Conservation (phyloP, 2,888 invertebrate genomes). For the Resseliella maxima region DNA sequence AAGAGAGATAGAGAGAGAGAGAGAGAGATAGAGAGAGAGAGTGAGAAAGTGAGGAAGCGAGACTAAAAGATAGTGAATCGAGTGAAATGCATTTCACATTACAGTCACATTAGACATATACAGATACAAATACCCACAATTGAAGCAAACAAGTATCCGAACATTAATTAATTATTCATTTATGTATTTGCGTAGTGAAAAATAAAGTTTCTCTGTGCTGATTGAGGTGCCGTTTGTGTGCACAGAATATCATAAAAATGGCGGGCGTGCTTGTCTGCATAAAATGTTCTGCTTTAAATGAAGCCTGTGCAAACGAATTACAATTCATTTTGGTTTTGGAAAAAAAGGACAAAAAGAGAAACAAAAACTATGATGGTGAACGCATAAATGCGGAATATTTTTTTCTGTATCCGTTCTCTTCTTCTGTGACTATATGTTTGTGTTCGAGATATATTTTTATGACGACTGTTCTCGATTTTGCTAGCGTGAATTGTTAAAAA, state of each 20-base stretch:
- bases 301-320: no score
- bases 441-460: no score
- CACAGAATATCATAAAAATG: background rate
- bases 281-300: no score
- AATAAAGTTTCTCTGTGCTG: constrained; percentile 7
- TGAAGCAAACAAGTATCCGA: background rate
- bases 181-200: background rate
- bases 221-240: background rate
- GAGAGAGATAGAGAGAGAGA: no score
- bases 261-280: no score
- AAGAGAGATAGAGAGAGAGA: background rate
- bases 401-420: background rate
- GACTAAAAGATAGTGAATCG: background rate
- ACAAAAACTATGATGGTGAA: no score
- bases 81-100: background rate
- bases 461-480: background rate
- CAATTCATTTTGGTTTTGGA: constrained; percentile 49
- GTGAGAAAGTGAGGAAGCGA: no score
- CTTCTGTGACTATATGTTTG: no score
- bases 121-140: background rate
- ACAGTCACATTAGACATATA: background rate
- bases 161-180: constrained; percentile 48
- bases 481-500: no score
- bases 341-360: no score
- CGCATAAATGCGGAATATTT: background rate